These are phyloP conservation scores for Microchrysa polita DNA, from an alignment of 2,888 invertebrate species.

Conservation along the genomic window DNA sequence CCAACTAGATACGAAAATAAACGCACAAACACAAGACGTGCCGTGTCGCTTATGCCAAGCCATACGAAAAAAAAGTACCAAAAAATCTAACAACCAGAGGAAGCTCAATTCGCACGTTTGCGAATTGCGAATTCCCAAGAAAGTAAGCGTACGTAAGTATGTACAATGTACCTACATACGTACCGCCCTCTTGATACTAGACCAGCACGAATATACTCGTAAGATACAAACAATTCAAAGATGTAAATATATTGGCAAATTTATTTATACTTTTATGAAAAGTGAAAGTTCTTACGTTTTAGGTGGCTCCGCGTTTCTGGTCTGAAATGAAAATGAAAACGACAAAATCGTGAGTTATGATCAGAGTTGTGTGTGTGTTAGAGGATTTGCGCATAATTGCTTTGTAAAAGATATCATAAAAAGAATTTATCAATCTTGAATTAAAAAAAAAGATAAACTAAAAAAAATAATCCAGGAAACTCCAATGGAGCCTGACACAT, in stretches of 20 bases:
- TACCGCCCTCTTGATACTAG: too few species aligned
- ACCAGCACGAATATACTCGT: neutral
- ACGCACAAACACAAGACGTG: neutral
- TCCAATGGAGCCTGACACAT: too few species aligned
- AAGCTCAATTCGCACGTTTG: too few species aligned
- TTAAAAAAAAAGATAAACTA: neutral
- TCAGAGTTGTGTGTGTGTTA: neutral
- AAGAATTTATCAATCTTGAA: neutral
- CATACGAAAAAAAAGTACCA: too few species aligned
- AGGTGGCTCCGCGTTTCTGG: conserved; percentile 1
- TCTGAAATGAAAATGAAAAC: conserved; percentile 31
- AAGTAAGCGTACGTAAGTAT: too few species aligned
- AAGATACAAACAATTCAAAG: conserved; percentile 21
- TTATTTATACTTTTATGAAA: conserved; percentile 27
- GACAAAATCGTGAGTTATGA: conserved; percentile 19
- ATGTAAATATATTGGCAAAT: conserved; percentile 18
- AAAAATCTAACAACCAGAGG: too few species aligned
- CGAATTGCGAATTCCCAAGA: too few species aligned
- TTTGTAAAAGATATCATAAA: too few species aligned
- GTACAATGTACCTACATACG: too few species aligned
- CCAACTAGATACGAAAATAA: conserved; percentile 10
- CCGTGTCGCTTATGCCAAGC: too few species aligned
- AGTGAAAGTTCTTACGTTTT: conserved; percentile 38
- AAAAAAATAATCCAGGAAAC: neutral
- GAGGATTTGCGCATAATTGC: too few species aligned